Evolutionary conservation across 2,797 vertebrate species (phyloP).

Genomic region (Dendrocincla fuliginosa): DNA sequence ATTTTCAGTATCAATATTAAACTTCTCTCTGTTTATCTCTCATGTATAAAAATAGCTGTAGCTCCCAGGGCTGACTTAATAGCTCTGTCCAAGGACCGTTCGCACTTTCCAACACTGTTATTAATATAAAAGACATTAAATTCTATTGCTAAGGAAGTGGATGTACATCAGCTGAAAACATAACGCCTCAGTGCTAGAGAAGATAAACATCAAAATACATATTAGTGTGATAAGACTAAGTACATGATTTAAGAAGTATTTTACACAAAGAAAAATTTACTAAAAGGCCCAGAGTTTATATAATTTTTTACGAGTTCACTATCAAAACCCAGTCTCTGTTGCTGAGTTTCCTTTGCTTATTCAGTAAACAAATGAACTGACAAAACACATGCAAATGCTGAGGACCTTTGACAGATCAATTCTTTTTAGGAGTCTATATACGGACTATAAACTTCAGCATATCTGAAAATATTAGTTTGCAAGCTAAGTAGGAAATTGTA

Average conservation of each 20-base stretch:
- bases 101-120: not conserved
- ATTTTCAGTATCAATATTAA: constrained; percentile 32
- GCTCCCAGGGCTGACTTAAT: constrained; percentile 37
- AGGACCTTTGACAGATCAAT: not conserved
- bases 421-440: not conserved
- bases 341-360: not conserved
- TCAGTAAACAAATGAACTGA: not conserved
- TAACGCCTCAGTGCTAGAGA: not conserved
- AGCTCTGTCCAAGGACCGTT: constrained; percentile 33
- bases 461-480: not conserved
- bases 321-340: not conserved
- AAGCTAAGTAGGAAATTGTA: not conserved
- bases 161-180: constrained; percentile 25
- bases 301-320: not conserved
- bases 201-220: constrained; percentile 11
- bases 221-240: not conserved
- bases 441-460: not conserved
- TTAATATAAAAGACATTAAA: constrained; percentile 23
- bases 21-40: constrained; percentile 2
- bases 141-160: constrained; percentile 53
- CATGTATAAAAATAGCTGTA: constrained; percentile 39
- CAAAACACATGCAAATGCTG: not conserved
- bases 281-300: not conserved
- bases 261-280: not conserved
- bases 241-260: not conserved